phyloP scores from a whole-genome alignment of 2,888 invertebrate genomes.

The Acleris laterana region DNA sequence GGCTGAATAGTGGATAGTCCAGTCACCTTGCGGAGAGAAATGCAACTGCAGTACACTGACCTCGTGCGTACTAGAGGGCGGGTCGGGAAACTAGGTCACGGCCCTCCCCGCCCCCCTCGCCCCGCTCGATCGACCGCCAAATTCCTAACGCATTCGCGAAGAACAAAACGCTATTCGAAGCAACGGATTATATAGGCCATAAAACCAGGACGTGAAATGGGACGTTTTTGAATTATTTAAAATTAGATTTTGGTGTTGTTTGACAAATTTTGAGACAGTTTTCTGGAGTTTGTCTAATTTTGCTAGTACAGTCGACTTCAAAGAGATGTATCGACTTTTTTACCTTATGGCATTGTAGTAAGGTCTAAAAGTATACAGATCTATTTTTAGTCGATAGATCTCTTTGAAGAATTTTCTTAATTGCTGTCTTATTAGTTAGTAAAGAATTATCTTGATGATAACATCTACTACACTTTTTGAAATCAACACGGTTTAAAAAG shows the following conservation, averaged over 20 bases:
- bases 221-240: slow-evolving; percentile 6
- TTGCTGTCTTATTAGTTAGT: too few relatives aligned
- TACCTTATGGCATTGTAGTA: too few relatives aligned
- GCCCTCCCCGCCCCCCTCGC: slow-evolving; percentile 56
- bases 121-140: slow-evolving; percentile 79
- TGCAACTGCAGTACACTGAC: slow-evolving; percentile 84
- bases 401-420: too few relatives aligned
- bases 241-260: slow-evolving; percentile 13
- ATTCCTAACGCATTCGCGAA: slow-evolving; percentile 67
- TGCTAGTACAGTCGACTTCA: too few relatives aligned
- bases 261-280: too few relatives aligned
- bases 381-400: too few relatives aligned
- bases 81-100: slow-evolving; percentile 65
- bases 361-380: too few relatives aligned
- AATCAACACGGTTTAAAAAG: too few relatives aligned
- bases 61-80: slow-evolving; percentile 73
- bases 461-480: too few relatives aligned
- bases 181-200: slow-evolving; percentile 39
- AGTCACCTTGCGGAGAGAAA: slow-evolving; percentile 71
- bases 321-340: too few relatives aligned
- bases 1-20: slow-evolving; percentile 51
- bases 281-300: too few relatives aligned
- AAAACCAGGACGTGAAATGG: slow-evolving; percentile 30
- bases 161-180: slow-evolving; percentile 52
- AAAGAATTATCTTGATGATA: too few relatives aligned